Percentiles rank a stretch among this genome's conserved stretches.
phyloP scores from a whole-genome alignment of 2,113 vertebrate species.

The Nyctereutes procyonoides region DNA sequence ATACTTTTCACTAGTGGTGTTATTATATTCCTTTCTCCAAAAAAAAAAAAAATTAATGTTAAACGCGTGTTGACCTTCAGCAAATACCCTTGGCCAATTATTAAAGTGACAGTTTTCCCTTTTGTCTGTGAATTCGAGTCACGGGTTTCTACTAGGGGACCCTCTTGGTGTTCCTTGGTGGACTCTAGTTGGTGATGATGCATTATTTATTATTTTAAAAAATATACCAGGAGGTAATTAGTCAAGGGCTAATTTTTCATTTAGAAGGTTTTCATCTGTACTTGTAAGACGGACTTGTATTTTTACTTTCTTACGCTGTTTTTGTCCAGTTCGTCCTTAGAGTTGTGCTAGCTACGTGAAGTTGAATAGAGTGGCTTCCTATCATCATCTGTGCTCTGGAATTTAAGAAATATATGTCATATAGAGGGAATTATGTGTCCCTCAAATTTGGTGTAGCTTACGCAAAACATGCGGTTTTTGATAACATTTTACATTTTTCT shows the following conservation, averaged over 20 bases:
- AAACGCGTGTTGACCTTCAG: neutral
- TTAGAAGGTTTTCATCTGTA: neutral
- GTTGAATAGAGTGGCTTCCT: neutral
- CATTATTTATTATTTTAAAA: neutral
- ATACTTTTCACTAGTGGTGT: neutral
- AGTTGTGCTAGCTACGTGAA: neutral
- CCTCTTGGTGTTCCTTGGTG: neutral
- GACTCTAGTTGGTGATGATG: neutral
- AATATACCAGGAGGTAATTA: neutral
- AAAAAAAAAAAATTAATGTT: neutral
- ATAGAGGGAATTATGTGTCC: neutral
- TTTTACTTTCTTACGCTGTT: neutral
- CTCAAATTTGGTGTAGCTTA: neutral
- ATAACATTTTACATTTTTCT: neutral
- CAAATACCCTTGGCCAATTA: slow-evolving; percentile 19
- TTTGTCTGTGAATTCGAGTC: neutral
- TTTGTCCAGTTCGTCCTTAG: neutral
- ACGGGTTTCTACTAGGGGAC: neutral
- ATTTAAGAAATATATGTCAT: neutral
- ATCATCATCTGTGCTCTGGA: neutral
- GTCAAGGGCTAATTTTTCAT: neutral
- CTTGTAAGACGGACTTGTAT: neutral
- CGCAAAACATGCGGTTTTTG: neutral
- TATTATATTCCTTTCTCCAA: neutral
- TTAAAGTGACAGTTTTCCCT: neutral